Conservation (phyloP, 2,113 vertebrate species). For the Calidris pugnax region DNA sequence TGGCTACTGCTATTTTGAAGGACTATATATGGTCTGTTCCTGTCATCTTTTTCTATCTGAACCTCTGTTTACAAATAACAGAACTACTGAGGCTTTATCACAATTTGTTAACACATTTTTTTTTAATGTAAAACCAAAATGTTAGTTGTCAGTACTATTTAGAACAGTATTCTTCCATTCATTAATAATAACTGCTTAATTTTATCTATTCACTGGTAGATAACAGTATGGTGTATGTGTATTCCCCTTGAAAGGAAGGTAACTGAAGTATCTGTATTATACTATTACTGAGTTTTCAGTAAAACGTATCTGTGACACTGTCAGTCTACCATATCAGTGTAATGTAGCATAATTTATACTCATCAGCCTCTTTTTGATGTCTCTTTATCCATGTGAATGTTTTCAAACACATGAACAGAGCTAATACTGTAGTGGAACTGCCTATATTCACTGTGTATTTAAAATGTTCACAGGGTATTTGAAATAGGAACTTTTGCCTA, state of each 20-base stretch:
- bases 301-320: background rate
- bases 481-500: background rate
- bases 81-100: background rate
- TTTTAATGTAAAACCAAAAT: background rate
- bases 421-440: background rate
- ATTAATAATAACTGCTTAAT: background rate
- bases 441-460: background rate
- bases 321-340: background rate
- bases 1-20: background rate
- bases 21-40: background rate
- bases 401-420: background rate
- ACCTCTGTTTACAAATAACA: background rate
- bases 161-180: background rate
- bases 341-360: background rate
- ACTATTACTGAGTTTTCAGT: background rate
- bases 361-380: background rate
- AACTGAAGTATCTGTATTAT: background rate
- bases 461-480: background rate
- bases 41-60: background rate
- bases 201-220: background rate
- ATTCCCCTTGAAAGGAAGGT: background rate
- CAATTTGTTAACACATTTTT: background rate
- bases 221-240: background rate
- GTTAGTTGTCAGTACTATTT: background rate
- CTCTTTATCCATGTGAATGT: background rate